Percentiles rank a stretch among this genome's conserved stretches.
Evolutionary conservation across 2,113 vertebrate species (phyloP).

Genomic region (Ammodytes dubius): DNA sequence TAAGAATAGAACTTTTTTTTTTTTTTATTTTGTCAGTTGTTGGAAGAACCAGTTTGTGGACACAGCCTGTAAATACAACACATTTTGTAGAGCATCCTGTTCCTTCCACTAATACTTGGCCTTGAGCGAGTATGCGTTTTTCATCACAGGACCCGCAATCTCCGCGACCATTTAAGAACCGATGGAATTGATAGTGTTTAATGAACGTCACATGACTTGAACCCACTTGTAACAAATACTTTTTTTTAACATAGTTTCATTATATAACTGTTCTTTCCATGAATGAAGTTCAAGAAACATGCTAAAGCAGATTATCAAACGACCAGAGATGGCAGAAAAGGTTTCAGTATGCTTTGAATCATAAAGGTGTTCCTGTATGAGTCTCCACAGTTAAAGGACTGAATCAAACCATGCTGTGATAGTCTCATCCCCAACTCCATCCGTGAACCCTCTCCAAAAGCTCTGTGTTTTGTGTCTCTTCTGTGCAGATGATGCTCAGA

Average conservation of each 20-base stretch:
- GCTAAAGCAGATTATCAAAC: not conserved
- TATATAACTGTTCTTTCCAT: not conserved
- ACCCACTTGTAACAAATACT: not conserved
- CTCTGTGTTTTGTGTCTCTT: not conserved
- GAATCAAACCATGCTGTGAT: not conserved
- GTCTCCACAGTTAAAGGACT: not conserved
- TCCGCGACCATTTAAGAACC: not conserved
- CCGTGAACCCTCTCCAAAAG: not conserved
- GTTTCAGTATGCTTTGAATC: not conserved
- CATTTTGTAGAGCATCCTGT: not conserved
- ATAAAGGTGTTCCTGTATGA: not conserved
- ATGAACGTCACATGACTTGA: not conserved
- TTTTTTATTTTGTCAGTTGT: constrained; percentile 1
- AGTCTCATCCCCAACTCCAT: not conserved
- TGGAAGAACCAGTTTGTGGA: not conserved
- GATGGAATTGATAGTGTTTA: not conserved
- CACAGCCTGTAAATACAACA: constrained; percentile 22
- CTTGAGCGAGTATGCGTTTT: not conserved
- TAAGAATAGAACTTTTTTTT: not conserved
- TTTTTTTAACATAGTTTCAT: not conserved
- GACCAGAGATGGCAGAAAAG: not conserved
- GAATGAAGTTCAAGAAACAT: not conserved
- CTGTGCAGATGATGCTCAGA: not conserved
- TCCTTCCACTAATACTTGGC: not conserved
- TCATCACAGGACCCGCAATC: not conserved